phyloP scores from a whole-genome alignment of 2,113 vertebrate genomes.

The Pimephales promelas region DNA sequence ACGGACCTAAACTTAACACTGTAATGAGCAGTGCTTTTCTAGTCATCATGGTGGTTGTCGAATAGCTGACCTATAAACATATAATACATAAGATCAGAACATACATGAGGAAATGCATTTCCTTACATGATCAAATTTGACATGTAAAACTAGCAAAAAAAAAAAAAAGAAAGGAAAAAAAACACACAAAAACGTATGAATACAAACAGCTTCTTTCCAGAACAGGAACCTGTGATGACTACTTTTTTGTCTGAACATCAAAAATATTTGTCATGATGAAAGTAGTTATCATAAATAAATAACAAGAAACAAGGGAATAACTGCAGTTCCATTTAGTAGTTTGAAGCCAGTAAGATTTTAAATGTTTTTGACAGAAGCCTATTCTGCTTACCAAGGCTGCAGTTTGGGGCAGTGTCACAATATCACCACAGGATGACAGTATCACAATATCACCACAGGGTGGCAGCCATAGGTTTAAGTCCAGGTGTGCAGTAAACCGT shows the following conservation, averaged over 20 bases:
- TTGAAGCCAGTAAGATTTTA: background rate
- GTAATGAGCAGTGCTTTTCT: background rate
- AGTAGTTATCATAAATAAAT: background rate
- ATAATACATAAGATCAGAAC: background rate
- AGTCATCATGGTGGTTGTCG: constrained; percentile 7
- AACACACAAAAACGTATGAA: background rate
- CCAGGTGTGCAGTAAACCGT: too few species aligned
- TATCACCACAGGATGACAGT: too few species aligned
- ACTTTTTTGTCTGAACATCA: background rate
- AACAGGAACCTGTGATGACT: too few species aligned
- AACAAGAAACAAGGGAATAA: background rate
- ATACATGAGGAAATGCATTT: background rate
- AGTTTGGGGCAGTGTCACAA: too few species aligned
- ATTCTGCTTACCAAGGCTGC: too few species aligned
- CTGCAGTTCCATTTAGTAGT: background rate
- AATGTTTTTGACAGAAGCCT: too few species aligned
- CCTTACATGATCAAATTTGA: background rate
- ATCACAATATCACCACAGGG: too few species aligned
- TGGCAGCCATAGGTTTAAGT: too few species aligned
- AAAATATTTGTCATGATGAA: background rate
- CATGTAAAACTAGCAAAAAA: too few species aligned
- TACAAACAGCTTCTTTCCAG: background rate
- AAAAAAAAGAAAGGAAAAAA: too few species aligned
- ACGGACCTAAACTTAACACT: constrained; percentile 11
- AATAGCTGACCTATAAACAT: background rate